phyloP scores from a whole-genome alignment of 1,140 invertebrate species.

The Drosophila rufa region DNA sequence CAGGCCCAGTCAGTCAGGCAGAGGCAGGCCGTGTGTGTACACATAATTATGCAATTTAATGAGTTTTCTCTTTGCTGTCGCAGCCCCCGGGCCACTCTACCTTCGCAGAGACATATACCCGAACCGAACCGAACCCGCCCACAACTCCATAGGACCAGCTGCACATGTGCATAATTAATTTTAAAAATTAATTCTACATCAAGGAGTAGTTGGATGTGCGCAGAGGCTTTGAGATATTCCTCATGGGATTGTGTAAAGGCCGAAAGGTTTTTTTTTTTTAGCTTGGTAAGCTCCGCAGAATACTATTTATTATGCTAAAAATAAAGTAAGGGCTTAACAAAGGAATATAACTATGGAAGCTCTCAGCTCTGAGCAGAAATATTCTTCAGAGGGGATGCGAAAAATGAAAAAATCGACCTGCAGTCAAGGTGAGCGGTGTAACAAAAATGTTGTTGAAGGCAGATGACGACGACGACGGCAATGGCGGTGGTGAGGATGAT shows the following conservation, averaged over 20 bases:
- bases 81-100: conserved; percentile 32
- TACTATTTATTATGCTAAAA: background rate
- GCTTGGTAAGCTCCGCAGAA: background rate
- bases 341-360: background rate
- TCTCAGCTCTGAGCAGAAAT: background rate
- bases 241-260: background rate
- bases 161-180: conserved; percentile 80
- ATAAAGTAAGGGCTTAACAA: too few relatives aligned
- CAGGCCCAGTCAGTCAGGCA: background rate
- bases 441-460: conserved; percentile 44
- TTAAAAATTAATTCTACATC: conserved; percentile 63
- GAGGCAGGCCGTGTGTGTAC: conserved; percentile 42
- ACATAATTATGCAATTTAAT: conserved; percentile 81
- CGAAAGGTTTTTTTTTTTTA: background rate
- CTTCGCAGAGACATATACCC: conserved; percentile 15
- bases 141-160: conserved; percentile 19
- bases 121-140: background rate
- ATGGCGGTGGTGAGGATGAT: conserved; percentile 11
- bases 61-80: conserved; percentile 69
- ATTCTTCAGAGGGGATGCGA: conserved; percentile 12
- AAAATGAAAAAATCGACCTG: conserved; percentile 14
- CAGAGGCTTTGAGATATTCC: background rate
- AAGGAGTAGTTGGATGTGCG: conserved; percentile 19
- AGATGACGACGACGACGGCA: conserved; percentile 29
- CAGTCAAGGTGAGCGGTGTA: conserved; percentile 39